phyloP scores from a whole-genome alignment of 2,888 invertebrate species.

The Aproaerema taeniolella region DNA sequence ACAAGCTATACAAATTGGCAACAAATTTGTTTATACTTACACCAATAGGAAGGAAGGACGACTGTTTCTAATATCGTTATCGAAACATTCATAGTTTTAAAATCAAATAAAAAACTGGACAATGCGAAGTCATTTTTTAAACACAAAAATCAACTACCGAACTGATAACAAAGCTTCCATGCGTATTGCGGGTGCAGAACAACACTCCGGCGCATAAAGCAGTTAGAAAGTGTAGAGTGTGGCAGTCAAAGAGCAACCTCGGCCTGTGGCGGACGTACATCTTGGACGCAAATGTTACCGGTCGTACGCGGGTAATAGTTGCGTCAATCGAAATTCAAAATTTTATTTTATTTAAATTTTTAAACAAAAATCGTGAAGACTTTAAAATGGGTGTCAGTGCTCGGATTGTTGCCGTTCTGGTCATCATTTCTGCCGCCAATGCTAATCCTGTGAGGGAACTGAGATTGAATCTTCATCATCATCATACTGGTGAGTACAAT shows the following conservation, averaged over 20 bases:
- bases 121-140: too few species aligned
- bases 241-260: conserved; percentile 57
- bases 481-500: too few species aligned
- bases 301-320: conserved; percentile 67
- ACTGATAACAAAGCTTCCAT: conserved; percentile 24
- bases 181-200: conserved; percentile 36
- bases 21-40: too few species aligned
- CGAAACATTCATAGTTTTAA: too few species aligned
- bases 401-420: conserved; percentile 55
- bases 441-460: conserved; percentile 57
- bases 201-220: conserved; percentile 58
- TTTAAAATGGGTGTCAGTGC: conserved; percentile 66
- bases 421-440: conserved; percentile 51
- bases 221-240: conserved; percentile 64
- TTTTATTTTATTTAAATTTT: not conserved
- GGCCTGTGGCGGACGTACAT: conserved; percentile 42
- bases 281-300: conserved; percentile 68
- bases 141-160: too few species aligned
- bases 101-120: too few species aligned
- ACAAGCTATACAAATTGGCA: too few species aligned
- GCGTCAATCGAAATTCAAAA: conserved; percentile 35
- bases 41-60: too few species aligned
- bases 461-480: too few species aligned
- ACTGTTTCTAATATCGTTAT: too few species aligned
- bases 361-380: not conserved